These are phyloP conservation scores for Colletes collaris DNA, from an alignment of 2,888 invertebrate species.

Conservation along the genomic window DNA sequence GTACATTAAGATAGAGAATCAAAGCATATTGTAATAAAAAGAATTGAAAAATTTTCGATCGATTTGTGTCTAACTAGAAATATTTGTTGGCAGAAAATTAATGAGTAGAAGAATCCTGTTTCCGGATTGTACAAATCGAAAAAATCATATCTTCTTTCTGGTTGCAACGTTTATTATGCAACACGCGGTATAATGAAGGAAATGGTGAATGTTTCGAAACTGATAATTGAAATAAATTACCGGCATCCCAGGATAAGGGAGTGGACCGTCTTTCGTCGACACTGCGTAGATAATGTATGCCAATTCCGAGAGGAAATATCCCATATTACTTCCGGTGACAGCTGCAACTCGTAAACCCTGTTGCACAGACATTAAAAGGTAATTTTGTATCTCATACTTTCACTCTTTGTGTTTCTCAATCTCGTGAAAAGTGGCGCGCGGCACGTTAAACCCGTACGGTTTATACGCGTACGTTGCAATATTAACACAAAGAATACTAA, in stretches of 20 bases:
- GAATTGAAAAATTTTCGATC: too few species aligned
- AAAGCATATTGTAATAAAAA: too few species aligned
- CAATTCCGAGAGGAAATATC: slow-evolving; percentile 78
- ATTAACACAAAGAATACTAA: too few species aligned
- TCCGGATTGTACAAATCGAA: too few species aligned
- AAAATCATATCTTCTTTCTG: too few species aligned
- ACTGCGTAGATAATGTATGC: slow-evolving; percentile 81
- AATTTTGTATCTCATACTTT: slow-evolving; percentile 42
- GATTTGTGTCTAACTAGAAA: too few species aligned
- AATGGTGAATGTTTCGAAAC: not conserved
- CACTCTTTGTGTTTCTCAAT: slow-evolving; percentile 22
- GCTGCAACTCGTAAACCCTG: slow-evolving; percentile 79
- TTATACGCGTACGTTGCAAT: too few species aligned
- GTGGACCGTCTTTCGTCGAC: slow-evolving; percentile 77
- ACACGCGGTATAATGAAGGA: too few species aligned
- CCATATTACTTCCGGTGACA: slow-evolving; percentile 77
- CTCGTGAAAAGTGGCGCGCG: not conserved
- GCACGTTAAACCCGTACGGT: not conserved
- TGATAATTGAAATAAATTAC: slow-evolving; percentile 62
- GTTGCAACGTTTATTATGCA: not conserved
- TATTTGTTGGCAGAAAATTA: too few species aligned
- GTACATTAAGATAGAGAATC: too few species aligned
- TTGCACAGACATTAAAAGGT: slow-evolving; percentile 28
- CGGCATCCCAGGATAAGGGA: slow-evolving; percentile 81
- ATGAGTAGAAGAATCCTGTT: too few species aligned